These are phyloP conservation scores for Achatina immaculata DNA, from an alignment of 1,140 invertebrate species.

Conservation along the genomic window DNA sequence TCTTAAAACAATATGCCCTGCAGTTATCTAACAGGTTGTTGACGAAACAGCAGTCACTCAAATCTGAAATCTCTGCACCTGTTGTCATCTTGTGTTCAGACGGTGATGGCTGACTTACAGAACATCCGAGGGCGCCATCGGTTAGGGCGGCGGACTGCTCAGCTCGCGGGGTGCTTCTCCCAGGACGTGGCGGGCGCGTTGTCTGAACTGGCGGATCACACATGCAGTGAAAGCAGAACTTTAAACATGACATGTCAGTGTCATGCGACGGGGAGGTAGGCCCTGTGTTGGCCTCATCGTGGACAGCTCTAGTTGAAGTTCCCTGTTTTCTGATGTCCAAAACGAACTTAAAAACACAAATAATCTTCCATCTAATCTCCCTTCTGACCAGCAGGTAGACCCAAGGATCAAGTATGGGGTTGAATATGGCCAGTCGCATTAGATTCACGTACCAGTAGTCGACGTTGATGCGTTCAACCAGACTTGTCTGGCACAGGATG, in stretches of 20 bases:
- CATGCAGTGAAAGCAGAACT: conserved; percentile 60
- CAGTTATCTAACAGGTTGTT: no score
- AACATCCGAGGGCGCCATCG: not conserved
- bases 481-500: conserved; percentile 64
- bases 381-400: conserved; percentile 69
- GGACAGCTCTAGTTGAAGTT: not conserved
- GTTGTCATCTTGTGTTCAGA: no score
- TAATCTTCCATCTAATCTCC: conserved; percentile 55
- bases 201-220: conserved; percentile 52
- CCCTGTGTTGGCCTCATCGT: conserved; percentile 7
- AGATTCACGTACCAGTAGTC: conserved; percentile 62
- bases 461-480: conserved; percentile 45
- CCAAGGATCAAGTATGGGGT: conserved; percentile 72
- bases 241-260: conserved; percentile 45
- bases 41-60: no score
- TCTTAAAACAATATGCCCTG: no score
- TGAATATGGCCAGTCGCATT: conserved; percentile 69
- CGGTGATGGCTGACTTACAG: not conserved
- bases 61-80: no score
- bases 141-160: not conserved
- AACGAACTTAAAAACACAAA: conserved; percentile 49
- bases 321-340: conserved; percentile 30
- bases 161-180: conserved; percentile 10
- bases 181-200: not conserved
- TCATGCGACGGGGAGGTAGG: conserved; percentile 5